phyloP scores from a whole-genome alignment of 2,797 vertebrate genomes.

The Dermochelys coriacea region DNA sequence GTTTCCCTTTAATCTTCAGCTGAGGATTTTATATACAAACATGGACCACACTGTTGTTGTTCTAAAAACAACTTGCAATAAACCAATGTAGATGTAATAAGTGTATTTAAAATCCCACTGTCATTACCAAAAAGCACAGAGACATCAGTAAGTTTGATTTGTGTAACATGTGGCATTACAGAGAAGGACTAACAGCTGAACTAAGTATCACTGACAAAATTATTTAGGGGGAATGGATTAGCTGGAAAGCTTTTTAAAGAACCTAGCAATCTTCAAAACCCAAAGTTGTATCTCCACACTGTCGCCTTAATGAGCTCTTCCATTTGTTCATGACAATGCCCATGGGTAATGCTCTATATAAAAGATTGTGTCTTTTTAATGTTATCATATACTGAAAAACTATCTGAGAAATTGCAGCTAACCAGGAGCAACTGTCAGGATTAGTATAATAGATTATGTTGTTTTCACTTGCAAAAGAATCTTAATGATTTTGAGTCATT shows the following conservation, averaged over 20 bases:
- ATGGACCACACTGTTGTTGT: background rate
- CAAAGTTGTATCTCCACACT: background rate
- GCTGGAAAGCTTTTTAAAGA: background rate
- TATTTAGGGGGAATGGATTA: background rate
- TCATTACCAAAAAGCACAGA: background rate
- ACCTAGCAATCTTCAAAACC: background rate
- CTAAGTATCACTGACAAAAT: background rate
- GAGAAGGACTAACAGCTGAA: background rate
- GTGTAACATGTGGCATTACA: background rate
- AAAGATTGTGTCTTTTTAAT: constrained; percentile 2
- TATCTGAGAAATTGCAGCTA: background rate
- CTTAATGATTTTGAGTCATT: background rate
- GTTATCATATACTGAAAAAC: background rate
- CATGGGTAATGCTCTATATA: background rate
- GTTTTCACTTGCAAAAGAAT: background rate
- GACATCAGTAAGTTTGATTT: background rate
- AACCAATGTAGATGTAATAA: background rate
- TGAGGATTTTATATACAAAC: rapidly evolving
- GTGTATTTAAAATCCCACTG: background rate
- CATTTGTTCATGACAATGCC: background rate
- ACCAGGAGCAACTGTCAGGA: background rate
- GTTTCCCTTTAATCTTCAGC: background rate
- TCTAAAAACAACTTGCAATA: background rate
- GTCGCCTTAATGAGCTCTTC: background rate
- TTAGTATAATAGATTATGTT: background rate